Base-by-base conservation (phyloP, 2,888 invertebrate genomes). In the Trissonchulus sp. region DNA sequence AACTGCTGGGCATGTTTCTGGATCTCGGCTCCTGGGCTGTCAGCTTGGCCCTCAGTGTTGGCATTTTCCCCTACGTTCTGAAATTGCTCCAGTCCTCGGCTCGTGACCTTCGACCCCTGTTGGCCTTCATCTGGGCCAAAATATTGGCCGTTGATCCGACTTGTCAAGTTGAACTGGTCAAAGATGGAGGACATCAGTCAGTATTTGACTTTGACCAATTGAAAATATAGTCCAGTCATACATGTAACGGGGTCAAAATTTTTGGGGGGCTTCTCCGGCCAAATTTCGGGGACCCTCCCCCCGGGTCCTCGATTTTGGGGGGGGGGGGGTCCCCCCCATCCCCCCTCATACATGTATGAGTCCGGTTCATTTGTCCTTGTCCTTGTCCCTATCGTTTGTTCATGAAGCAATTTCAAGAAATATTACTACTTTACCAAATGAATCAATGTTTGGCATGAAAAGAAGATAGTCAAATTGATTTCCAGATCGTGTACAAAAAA, bases 101-200 rank as follows among this genome's bases (percentile, higher is more conserved):
- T 1, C 89, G 90, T 80, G 98, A 99, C 85, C 87, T 99, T 80
- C 88, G 96, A 76, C 93, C 95, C 3, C 89, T 95, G 77, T 89
- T 99, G 81, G 95, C 98, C 68, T 97, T 96, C 86, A 97, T 99
- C 81, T 99, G 99, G 99, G 96, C 99, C 30, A 96, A 97, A 88
- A 96, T 99, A 81, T 88, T 99, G 76, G 95, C 97, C 37, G 94
- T 97, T 2, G 98, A 99, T 85, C 92, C 91, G 71, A n/a, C 35
- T 23, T 98, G 97, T 83, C 97, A 98, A 87, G 90, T 90, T 76
- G 97, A 98, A 86, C 87, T 98, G 81, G 94, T 97, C 31, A 91
- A 95, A 81, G 97, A 97, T 78, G 90, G 90, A 83, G 92, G 94
- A 18, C 94, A 96, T 82, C 33, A 80, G 83, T 77, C 81, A 82